Evolutionary conservation across 2,113 vertebrate species (phyloP).

Genomic region (Gadus macrocephalus): DNA sequence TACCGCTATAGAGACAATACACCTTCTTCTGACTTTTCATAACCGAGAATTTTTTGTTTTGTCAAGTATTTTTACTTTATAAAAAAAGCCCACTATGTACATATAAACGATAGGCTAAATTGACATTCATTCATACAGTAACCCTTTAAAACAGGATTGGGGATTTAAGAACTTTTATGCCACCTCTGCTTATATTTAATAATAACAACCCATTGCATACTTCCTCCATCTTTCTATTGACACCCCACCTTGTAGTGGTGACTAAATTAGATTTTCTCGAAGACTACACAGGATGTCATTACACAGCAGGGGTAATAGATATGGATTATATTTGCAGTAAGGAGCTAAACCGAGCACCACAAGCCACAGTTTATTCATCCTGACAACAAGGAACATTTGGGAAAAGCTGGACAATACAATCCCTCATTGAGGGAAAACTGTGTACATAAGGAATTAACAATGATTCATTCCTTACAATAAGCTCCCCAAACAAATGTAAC

Average conservation of each 20-base stretch:
- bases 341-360: conserved; percentile 1
- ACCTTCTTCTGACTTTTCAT: too few species aligned
- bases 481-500: conserved; percentile 10
- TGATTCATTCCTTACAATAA: conserved; percentile 10
- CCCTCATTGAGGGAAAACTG: conserved; percentile 42
- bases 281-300: conserved; percentile 8
- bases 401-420: neutral
- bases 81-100: conserved; percentile 24
- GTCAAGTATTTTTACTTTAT: too few species aligned
- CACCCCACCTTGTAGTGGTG: conserved; percentile 4
- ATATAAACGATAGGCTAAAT: conserved; percentile 7
- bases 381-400: conserved; percentile 1
- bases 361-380: neutral
- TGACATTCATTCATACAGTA: neutral
- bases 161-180: conserved; percentile 26
- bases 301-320: conserved; percentile 20
- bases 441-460: neutral
- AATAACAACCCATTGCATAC: neutral
- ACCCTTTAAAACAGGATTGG: conserved; percentile 32
- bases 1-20: too few species aligned
- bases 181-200: neutral
- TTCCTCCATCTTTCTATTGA: neutral
- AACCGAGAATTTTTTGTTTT: too few species aligned
- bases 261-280: conserved; percentile 5
- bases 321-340: neutral